Conservation (phyloP, 1,140 invertebrate species). For the Rhynchophorus ferrugineus region DNA sequence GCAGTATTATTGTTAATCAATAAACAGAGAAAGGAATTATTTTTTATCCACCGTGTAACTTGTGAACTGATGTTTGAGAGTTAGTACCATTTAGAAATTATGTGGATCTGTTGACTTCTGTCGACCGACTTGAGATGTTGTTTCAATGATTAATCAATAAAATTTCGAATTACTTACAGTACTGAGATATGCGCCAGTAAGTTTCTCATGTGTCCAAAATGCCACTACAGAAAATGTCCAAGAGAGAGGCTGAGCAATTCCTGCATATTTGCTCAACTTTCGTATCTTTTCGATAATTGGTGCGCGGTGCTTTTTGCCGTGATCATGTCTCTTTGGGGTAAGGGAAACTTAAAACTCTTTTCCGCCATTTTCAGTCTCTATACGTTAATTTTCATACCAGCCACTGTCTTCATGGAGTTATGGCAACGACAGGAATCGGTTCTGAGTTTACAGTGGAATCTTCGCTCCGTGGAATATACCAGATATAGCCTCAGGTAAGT, state of each 20-base stretch:
- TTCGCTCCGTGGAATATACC: constrained; percentile 71
- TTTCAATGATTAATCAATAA: no score
- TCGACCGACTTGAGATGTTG: no score
- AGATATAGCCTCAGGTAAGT: constrained; percentile 45
- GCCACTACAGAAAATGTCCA: constrained; percentile 16
- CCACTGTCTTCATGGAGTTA: constrained; percentile 77
- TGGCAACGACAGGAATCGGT: constrained; percentile 87
- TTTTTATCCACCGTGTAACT: no score
- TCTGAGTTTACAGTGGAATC: constrained; percentile 83
- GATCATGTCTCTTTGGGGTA: constrained; percentile 94
- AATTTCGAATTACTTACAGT: no score
- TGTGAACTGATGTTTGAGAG: no score
- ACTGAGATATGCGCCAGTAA: constrained; percentile 24
- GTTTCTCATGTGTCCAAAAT: constrained; percentile 27
- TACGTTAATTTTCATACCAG: no score
- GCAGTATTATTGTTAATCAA: no score
- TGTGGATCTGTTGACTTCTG: no score
- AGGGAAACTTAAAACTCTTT: no score
- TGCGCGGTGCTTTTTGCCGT: constrained; percentile 87
- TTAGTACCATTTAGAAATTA: no score
- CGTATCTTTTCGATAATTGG: constrained; percentile 90
- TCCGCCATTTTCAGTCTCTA: background rate
- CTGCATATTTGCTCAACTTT: constrained; percentile 61
- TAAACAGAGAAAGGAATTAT: no score
- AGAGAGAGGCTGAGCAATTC: constrained; percentile 11